Base-by-base conservation (phyloP, 1,140 invertebrate species). In the Drosophila ambigua region DNA sequence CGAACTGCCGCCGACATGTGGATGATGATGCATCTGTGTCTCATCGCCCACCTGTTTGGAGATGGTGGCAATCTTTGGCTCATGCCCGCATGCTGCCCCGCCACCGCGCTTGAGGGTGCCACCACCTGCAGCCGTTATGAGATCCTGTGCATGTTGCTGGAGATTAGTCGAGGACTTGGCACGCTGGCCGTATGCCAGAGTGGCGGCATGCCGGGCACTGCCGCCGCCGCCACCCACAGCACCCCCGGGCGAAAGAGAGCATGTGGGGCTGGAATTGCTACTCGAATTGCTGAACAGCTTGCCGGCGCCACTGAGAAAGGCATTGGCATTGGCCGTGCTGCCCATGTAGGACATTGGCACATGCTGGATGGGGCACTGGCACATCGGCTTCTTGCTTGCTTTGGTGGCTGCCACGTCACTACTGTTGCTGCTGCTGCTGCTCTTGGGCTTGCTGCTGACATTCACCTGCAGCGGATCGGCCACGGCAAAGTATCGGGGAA, bases 321-420 rank as follows among this genome's bases (percentile, higher is more conserved):
- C 74, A 59, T 82, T 82, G 43, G 87, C 83, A 60, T 90, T 90
- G 44, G 79, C 82, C 69, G 81, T 83, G 52, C 78, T 91, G 20
- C 90, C 90, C 90, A 92, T 92, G 54, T 92, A 92, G 45, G 90
- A 90, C 91, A 92, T 92, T n/a, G 91, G 91, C 23, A 92, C 91
- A 59, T 92, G 91, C 55, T 92, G 91, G 43, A 92, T 84, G 15
- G 91, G 91, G 54, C 91, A 92, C 54, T 92, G 91, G 67, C 91
- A 92, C 67, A 90, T 90, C 11, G 91, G 84, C 43, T 92, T 92
- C 68, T 92, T 92, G 51, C n/a, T 77, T 35, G 49, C 28, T 41
- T 68, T 73, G 65, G 66, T 71, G 28, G 24, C 35, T 43, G 48
- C 26, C n/a, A 54, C 39, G 9, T 83, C 75, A 13, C 44, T 74